Percentiles rank a stretch among this genome's conserved stretches.
These are phyloP conservation scores for Odontamblyopus rebecca DNA, from an alignment of 2,797 vertebrate genomes.

Conservation along the genomic window DNA sequence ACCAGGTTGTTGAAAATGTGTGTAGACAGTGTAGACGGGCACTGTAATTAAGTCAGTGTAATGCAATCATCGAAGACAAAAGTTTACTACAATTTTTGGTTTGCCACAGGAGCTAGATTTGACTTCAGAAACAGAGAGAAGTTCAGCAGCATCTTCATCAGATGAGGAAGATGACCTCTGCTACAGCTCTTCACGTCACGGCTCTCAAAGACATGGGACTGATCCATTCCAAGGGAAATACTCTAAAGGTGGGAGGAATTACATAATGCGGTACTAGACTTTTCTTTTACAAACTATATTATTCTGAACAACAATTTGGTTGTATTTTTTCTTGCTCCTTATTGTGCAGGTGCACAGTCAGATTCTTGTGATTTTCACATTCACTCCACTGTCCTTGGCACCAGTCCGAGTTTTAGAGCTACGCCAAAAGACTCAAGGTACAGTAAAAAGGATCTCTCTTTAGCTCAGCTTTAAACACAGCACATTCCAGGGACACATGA, in stretches of 20 bases:
- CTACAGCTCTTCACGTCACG: neutral
- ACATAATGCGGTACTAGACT: neutral
- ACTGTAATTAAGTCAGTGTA: neutral
- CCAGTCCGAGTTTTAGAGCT: conserved; percentile 24
- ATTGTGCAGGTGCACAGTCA: conserved; percentile 20
- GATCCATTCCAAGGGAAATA: conserved; percentile 1
- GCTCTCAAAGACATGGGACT: conserved; percentile 12
- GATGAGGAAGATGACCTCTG: conserved; percentile 39
- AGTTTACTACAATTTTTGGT: conserved; percentile 5
- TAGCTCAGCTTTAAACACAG: too few species aligned
- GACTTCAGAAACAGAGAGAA: conserved; percentile 44
- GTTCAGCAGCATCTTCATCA: conserved; percentile 45
- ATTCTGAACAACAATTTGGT: neutral
- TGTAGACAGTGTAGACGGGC: neutral
- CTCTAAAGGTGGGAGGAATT: conserved; percentile 28
- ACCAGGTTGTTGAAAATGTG: neutral
- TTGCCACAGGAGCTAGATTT: conserved; percentile 53
- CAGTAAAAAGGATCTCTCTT: neutral
- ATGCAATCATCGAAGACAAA: neutral
- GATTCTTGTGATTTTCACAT: conserved; percentile 27
- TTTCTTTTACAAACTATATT: neutral
- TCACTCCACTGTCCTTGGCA: conserved; percentile 37
- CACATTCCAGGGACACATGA: neutral
- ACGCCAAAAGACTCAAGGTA: conserved; percentile 34
- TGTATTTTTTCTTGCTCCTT: neutral